Percentiles rank a stretch among this genome's conserved stretches.
Evolutionary conservation across 2,113 vertebrate genomes (phyloP).

Genomic region (Onychostoma macrolepis): DNA sequence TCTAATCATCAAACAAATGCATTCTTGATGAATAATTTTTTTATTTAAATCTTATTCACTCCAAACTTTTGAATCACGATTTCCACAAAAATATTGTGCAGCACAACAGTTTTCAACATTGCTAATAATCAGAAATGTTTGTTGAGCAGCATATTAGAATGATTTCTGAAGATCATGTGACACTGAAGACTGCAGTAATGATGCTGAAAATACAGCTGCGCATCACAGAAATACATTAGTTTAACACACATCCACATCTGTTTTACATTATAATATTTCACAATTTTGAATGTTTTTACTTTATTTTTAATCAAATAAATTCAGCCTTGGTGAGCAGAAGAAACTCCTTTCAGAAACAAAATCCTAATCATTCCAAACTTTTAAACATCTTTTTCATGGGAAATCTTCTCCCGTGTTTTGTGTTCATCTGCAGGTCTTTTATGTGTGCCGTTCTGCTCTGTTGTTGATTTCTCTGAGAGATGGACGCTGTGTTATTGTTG

Average conservation of each 20-base stretch:
- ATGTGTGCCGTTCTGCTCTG: not conserved
- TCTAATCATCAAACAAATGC: no score
- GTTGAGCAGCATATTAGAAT: not conserved
- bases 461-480: constrained; percentile 29
- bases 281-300: no score
- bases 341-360: no score
- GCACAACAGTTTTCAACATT: not conserved
- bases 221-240: not conserved
- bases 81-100: no score
- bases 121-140: not conserved
- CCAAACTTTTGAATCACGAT: no score
- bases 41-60: no score
- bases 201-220: not conserved
- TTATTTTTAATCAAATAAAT: no score
- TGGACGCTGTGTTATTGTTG: not conserved
- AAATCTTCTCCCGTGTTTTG: not conserved
- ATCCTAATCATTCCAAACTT: no score
- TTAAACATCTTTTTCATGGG: not conserved
- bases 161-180: not conserved
- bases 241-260: not conserved
- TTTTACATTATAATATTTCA: no score
- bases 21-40: no score
- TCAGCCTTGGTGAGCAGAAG: no score
- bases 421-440: not conserved
- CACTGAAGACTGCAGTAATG: not conserved